These are phyloP conservation scores for Sarcophaga bullata DNA, from an alignment of 1,140 invertebrate species.

Conservation along the genomic window DNA sequence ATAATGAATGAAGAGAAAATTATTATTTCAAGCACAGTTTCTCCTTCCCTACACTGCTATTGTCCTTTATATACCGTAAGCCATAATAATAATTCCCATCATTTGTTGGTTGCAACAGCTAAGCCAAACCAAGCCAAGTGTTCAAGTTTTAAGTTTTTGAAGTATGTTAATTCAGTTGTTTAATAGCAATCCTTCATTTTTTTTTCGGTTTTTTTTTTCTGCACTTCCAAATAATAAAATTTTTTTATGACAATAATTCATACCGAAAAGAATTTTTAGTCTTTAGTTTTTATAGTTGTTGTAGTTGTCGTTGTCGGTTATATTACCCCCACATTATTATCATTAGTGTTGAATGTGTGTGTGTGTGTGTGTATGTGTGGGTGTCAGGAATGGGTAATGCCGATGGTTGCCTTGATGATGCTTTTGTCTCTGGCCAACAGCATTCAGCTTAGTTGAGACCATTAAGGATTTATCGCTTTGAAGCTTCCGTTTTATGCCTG, in stretches of 20 bases:
- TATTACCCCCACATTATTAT: background rate
- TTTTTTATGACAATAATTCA: background rate
- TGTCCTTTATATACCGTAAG: too few species aligned
- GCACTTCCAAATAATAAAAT: background rate
- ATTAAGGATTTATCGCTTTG: conserved; percentile 38
- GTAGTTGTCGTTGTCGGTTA: background rate
- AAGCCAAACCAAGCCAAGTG: background rate
- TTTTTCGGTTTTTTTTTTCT: background rate
- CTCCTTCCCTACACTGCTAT: too few species aligned
- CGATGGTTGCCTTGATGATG: background rate
- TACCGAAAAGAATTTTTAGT: too few species aligned
- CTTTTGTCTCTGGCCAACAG: conserved; percentile 24
- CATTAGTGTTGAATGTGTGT: background rate
- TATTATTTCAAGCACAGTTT: too few species aligned
- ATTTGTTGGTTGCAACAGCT: background rate
- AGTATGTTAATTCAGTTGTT: conserved; percentile 36
- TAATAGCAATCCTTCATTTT: conserved; percentile 25
- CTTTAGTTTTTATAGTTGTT: background rate
- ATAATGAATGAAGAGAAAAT: too few species aligned
- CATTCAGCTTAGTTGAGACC: conserved; percentile 6
- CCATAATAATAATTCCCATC: background rate
- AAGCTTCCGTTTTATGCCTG: conserved; percentile 39
- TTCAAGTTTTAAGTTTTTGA: conserved; percentile 7
- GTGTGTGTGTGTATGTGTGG: too few species aligned
- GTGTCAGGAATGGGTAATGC: background rate